Evolutionary conservation across 2,797 vertebrate species (phyloP).

Genomic region (Gouania willdenowi): DNA sequence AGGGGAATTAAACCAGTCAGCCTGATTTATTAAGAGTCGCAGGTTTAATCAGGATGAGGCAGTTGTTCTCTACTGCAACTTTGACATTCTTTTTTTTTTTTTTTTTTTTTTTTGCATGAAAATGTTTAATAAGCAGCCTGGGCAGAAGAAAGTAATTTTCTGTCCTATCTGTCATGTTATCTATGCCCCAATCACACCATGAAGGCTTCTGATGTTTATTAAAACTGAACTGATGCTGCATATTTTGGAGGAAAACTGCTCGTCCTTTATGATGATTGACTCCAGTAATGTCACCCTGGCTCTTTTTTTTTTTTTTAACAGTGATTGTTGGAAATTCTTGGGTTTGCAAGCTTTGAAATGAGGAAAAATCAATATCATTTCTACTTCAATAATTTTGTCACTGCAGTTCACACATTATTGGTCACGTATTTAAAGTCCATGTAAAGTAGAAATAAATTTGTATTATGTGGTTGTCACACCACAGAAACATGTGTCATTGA

Average conservation of each 20-base stretch:
- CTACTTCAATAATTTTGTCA: too few species aligned
- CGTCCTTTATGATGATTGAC: constrained; percentile 9
- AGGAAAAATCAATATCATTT: too few species aligned
- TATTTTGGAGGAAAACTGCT: neutral
- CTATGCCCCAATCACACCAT: constrained; percentile 23
- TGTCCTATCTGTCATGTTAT: constrained; percentile 17
- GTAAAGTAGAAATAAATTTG: too few species aligned
- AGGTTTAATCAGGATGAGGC: constrained; percentile 43
- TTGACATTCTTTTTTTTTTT: constrained; percentile 10
- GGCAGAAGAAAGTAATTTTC: neutral
- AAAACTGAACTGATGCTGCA: constrained; percentile 18
- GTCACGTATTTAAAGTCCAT: too few species aligned
- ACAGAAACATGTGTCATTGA: too few species aligned
- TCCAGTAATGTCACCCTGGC: neutral
- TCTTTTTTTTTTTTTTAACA: too few species aligned
- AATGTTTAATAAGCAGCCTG: constrained; percentile 22
- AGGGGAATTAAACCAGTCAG: constrained; percentile 79
- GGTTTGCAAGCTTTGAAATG: too few species aligned
- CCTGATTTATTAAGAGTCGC: constrained; percentile 48
- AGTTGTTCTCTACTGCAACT: constrained; percentile 6
- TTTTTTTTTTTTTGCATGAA: neutral
- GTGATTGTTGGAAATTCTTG: too few species aligned
- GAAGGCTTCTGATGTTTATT: constrained; percentile 19
- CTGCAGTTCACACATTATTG: too few species aligned
- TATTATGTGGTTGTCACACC: too few species aligned